phyloP scores from a whole-genome alignment of 2,113 vertebrate species.

The Paracyprichromis sp. region DNA sequence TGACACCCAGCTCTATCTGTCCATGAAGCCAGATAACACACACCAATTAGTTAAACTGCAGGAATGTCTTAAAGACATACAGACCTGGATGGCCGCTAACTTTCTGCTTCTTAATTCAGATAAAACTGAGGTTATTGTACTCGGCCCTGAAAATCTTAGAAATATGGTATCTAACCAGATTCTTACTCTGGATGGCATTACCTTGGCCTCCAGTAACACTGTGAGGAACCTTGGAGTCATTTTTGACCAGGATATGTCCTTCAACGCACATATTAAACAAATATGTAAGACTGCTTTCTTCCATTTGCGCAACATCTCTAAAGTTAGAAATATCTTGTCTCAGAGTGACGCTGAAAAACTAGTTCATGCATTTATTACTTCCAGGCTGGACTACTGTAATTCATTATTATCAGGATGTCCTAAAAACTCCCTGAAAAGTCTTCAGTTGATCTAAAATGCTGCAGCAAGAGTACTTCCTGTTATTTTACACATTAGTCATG shows the following conservation, averaged over 20 bases:
- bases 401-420: background rate
- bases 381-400: background rate
- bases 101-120: background rate
- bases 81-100: rapidly evolving
- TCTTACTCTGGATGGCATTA: background rate
- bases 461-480: background rate
- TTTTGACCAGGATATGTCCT: rapidly evolving
- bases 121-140: background rate
- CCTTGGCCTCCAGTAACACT: background rate
- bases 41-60: background rate
- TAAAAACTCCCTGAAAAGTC: background rate
- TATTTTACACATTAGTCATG: background rate
- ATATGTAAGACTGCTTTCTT: background rate
- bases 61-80: background rate
- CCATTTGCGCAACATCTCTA: background rate
- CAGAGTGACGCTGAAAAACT: background rate
- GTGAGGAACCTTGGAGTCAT: background rate
- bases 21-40: rapidly evolving
- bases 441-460: background rate
- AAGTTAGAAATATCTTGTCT: background rate
- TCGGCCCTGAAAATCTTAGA: background rate
- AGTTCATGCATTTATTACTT: background rate
- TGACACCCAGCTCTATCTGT: too few relatives aligned
- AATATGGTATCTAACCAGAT: background rate
- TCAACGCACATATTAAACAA: background rate